Percentiles rank a stretch among this genome's conserved stretches.
These are phyloP conservation scores for Neoarius graeffei DNA, from an alignment of 2,113 vertebrate species.

Conservation along the genomic window DNA sequence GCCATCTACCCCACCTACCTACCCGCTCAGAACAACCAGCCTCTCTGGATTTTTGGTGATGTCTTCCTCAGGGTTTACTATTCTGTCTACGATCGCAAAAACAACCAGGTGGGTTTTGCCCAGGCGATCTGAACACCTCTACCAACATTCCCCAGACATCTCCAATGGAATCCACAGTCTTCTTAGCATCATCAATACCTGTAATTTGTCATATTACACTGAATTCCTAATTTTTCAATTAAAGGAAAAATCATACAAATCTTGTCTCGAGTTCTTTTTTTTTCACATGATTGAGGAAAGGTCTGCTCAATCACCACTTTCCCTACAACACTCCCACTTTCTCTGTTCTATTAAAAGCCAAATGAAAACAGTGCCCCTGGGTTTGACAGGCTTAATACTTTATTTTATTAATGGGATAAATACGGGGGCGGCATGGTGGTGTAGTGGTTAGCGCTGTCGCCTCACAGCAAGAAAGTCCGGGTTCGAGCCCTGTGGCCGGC, in stretches of 20 bases:
- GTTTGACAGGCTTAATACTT: neutral
- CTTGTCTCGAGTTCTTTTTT: neutral
- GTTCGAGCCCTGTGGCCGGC: no score
- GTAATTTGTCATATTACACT: neutral
- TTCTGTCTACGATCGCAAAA: conserved; percentile 63
- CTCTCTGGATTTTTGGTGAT: conserved; percentile 69
- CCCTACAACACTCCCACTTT: neutral
- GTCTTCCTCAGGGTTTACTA: conserved; percentile 68
- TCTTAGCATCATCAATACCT: neutral
- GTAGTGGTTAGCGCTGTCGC: no score
- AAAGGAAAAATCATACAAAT: neutral
- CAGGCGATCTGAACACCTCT: conserved; percentile 48
- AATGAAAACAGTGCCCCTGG: neutral
- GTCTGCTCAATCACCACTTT: neutral
- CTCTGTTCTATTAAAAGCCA: neutral
- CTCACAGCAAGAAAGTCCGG: no score
- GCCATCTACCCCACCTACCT: conserved; percentile 66
- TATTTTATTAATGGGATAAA: neutral
- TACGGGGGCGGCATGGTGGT: no score
- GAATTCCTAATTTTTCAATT: neutral
- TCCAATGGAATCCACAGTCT: neutral
- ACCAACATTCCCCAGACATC: neutral
- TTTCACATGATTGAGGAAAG: neutral
- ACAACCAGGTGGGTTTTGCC: conserved; percentile 65
- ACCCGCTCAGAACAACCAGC: conserved; percentile 61